These are phyloP conservation scores for Condylostylus longicornis DNA, from an alignment of 1,140 invertebrate genomes.

Conservation along the genomic window DNA sequence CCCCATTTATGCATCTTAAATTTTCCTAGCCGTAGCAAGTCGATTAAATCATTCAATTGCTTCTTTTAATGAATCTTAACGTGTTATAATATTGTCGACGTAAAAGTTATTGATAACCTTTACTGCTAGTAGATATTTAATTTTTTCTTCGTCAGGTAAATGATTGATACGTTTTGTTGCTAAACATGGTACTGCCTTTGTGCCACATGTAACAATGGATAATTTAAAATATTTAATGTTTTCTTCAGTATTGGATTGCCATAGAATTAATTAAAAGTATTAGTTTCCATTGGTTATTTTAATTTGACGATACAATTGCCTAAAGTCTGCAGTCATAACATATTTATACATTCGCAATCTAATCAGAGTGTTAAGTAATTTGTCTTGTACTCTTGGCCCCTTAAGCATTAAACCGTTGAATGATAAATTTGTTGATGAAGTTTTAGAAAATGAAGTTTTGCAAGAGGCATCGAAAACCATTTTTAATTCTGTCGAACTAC, in stretches of 20 bases:
- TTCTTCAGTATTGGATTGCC: slow-evolving; percentile 13
- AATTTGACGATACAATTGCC: slow-evolving; percentile 25
- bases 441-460: no score
- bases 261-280: slow-evolving; percentile 27
- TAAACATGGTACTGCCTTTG: slow-evolving; percentile 23
- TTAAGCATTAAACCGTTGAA: slow-evolving; percentile 8
- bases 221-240: slow-evolving; percentile 14
- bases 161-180: slow-evolving; percentile 20
- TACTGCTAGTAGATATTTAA: slow-evolving; percentile 12
- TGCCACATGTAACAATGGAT: slow-evolving; percentile 19
- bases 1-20: slow-evolving; percentile 8
- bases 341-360: slow-evolving; percentile 25
- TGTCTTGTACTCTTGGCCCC: slow-evolving; percentile 7
- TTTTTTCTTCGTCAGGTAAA: slow-evolving; percentile 15
- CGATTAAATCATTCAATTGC: slow-evolving; percentile 2
- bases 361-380: slow-evolving; percentile 21
- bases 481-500: slow-evolving; percentile 11
- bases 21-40: slow-evolving; percentile 1
- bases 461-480: slow-evolving; percentile 1
- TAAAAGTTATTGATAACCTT: slow-evolving; percentile 31
- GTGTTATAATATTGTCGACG: slow-evolving; percentile 33
- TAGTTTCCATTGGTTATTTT: slow-evolving; percentile 9
- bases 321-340: slow-evolving; percentile 12
- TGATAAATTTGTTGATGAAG: slow-evolving; percentile 6
- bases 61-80: slow-evolving; percentile 13